Evolutionary conservation across 2,888 invertebrate species (phyloP), one percentile per base, ranked within the genome.

Genomic region (Sphaerophoria taeniata): DNA sequence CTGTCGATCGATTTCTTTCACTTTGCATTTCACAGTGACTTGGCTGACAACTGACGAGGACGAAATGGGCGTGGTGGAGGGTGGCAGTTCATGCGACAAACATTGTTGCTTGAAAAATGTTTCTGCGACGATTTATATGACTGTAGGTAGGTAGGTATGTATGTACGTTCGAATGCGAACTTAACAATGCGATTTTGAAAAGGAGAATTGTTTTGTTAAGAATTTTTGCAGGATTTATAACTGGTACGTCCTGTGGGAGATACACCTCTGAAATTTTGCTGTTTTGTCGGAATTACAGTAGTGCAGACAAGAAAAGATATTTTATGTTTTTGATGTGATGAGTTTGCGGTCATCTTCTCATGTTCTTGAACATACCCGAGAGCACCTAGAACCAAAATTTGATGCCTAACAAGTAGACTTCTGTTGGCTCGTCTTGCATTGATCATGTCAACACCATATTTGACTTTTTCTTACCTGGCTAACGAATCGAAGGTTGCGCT

Each of bases 161-260:
- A n/a, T n/a, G n/a, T 45, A 45, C 45, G 9, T 51, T 79, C 84
- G 71, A 43, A 47, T 69, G 53, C 49, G 60, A 72, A 81, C 81
- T 85, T 81, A 81, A 85, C 85, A 76, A 85, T 85, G 76, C 53
- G 63, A 81, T 47, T 60, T 60, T 75, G 69, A 47, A 73, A 61
- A 73, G 70, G 45, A 70, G 72, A 58, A 76, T 70, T 80, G 81
- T 85, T 85, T 81, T 77, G 85, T 76, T 85, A 65, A 73, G 81
- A 85, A 81, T 85, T 80, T 45, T 56, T 31, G 60, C 58, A 80
- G 77, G 81, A 85, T 85, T 81, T 85, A 85, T 85, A 72, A 49
- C 53, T 2, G 24, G 24, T 73, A 43, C 53, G 81, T 81, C 80
- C 71, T 76, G 36, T 72, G 81, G 58, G 85, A 85, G 85, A 81